These are phyloP conservation scores for Pipistrellus kuhlii DNA, from an alignment of 2,797 vertebrate genomes.

Conservation along the genomic window DNA sequence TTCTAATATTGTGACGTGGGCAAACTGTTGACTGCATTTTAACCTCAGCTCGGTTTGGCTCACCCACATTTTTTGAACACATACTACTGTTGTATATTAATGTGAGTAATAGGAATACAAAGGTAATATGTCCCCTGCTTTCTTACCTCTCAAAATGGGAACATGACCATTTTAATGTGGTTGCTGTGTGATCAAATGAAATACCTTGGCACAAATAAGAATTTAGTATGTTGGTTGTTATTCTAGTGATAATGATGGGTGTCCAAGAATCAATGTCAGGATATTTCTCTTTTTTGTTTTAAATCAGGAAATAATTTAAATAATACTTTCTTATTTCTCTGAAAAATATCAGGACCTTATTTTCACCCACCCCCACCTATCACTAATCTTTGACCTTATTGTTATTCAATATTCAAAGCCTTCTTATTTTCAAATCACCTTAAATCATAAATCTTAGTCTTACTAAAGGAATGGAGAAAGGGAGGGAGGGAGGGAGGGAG, in stretches of 20 bases:
- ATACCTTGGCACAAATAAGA: not conserved
- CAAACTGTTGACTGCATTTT: not conserved
- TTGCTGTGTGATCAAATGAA: not conserved
- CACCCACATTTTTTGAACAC: not conserved
- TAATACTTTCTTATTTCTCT: constrained; percentile 33
- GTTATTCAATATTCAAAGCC: constrained; percentile 24
- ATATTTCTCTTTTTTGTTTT: constrained; percentile 54
- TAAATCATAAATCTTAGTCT: constrained; percentile 6
- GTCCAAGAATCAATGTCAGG: not conserved
- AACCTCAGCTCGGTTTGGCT: not conserved
- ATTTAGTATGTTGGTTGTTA: not conserved
- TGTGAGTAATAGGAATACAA: not conserved
- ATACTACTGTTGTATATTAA: not conserved
- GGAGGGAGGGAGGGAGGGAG: not conserved
- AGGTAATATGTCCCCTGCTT: not conserved
- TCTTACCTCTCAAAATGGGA: constrained; percentile 23
- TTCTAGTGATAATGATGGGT: not conserved
- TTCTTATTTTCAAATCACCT: constrained; percentile 45
- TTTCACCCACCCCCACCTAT: not conserved
- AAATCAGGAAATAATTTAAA: constrained; percentile 55
- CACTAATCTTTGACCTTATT: constrained; percentile 8
- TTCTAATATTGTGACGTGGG: not conserved
- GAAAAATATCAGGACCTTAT: constrained; percentile 62
- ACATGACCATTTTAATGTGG: not conserved
- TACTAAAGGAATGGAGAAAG: not conserved